A percentile compares a stretch with the other conserved stretches of the same genome.
Conservation (phyloP, 1,140 invertebrate genomes). For the Hycleus phaleratus region DNA sequence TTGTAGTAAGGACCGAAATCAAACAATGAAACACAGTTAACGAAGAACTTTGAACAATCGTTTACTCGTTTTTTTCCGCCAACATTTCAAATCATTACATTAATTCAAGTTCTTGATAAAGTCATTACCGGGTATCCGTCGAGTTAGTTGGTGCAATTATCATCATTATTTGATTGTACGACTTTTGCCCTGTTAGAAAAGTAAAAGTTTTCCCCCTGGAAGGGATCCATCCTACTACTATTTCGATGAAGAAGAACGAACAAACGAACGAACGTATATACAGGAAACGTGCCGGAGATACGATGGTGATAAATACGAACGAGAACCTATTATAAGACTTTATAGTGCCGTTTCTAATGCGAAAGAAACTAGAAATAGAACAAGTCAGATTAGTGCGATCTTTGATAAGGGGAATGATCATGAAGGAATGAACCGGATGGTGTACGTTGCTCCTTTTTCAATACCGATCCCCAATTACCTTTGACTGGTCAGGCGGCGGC, state of each 20-base stretch:
- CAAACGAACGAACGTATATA: background rate
- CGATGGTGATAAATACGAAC: slow-evolving; percentile 30
- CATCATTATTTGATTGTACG: slow-evolving; percentile 34
- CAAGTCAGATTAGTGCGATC: slow-evolving; percentile 29
- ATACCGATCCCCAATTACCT: slow-evolving; percentile 24
- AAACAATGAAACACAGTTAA: slow-evolving; percentile 27
- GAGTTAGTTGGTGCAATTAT: slow-evolving; percentile 31
- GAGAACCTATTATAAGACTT: slow-evolving; percentile 29
- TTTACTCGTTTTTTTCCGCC: slow-evolving; percentile 11
- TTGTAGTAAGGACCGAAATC: slow-evolving; percentile 13
- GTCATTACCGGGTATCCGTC: slow-evolving; percentile 30
- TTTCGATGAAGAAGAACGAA: too few relatives aligned
- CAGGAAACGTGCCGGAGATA: slow-evolving; percentile 34
- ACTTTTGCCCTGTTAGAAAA: slow-evolving; percentile 11
- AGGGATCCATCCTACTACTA: too few relatives aligned
- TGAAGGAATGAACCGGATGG: too few relatives aligned
- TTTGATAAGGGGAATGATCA: slow-evolving; percentile 18
- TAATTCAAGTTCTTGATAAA: slow-evolving; percentile 32
- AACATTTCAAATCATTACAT: slow-evolving; percentile 25
- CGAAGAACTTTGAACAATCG: slow-evolving; percentile 29
- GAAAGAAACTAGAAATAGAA: slow-evolving; percentile 32
- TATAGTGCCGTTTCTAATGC: slow-evolving; percentile 26
- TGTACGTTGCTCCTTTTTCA: background rate
- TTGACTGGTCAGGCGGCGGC: slow-evolving; percentile 9
- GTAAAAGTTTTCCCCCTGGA: slow-evolving; percentile 13